Conservation (phyloP, 2,797 vertebrate genomes). For the Esox lucius region DNA sequence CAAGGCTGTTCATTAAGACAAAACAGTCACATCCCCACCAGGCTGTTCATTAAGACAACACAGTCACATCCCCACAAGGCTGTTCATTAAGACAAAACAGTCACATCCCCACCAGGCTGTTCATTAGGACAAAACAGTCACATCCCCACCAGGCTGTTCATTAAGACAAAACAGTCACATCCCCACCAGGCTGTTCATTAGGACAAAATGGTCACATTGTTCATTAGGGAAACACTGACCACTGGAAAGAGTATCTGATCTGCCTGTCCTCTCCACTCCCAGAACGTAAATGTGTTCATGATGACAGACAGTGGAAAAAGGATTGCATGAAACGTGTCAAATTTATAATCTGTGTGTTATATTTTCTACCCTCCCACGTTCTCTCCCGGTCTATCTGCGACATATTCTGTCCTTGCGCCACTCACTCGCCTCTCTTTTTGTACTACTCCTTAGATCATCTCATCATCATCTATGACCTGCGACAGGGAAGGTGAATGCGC, state of each 20-base stretch:
- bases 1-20: too few relatives aligned
- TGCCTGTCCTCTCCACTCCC: constrained; percentile 68
- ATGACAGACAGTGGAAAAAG: constrained; percentile 75
- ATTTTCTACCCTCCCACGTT: constrained; percentile 56
- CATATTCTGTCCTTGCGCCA: background rate
- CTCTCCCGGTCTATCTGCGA: constrained; percentile 20
- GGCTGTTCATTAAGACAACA: too few relatives aligned
- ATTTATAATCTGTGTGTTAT: constrained; percentile 74
- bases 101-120: too few relatives aligned
- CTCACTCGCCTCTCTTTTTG: background rate
- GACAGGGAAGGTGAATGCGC: constrained; percentile 29
- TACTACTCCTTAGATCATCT: background rate
- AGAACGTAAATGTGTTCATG: constrained; percentile 82
- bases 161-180: too few relatives aligned
- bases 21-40: too few relatives aligned
- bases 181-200: too few relatives aligned
- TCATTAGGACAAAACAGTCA: too few relatives aligned
- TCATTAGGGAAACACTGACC: too few relatives aligned
- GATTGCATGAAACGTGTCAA: constrained; percentile 79
- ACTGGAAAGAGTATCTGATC: constrained; percentile 60
- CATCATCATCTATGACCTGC: background rate
- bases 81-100: too few relatives aligned
- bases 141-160: too few relatives aligned
- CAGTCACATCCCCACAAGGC: too few relatives aligned
- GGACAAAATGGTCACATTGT: too few relatives aligned